A percentile compares a stretch with the other conserved stretches of the same genome.
Evolutionary conservation across 2,888 invertebrate genomes (phyloP).

Genomic region (Ochropleura plecta): DNA sequence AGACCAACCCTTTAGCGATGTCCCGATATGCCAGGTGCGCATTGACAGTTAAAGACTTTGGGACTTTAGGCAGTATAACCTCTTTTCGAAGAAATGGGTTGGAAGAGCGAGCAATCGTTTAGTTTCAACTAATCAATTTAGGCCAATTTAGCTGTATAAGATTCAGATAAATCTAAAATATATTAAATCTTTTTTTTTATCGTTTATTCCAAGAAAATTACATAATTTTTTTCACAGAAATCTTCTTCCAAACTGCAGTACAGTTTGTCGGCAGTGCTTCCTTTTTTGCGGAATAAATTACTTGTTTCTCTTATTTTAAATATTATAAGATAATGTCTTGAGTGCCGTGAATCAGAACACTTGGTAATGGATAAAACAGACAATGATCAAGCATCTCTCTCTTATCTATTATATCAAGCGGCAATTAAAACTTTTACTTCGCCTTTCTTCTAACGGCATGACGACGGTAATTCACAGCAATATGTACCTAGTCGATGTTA

Average conservation of each 20-base stretch:
- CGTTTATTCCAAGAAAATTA: too few species aligned
- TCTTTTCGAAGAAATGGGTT: neutral
- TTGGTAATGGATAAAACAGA: constrained; percentile 52
- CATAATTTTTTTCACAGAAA: too few species aligned
- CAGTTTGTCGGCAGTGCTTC: too few species aligned
- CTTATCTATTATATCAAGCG: constrained; percentile 64
- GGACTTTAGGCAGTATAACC: neutral
- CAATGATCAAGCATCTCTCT: constrained; percentile 64
- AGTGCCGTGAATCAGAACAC: constrained; percentile 57
- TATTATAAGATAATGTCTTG: constrained; percentile 22
- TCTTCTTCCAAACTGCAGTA: too few species aligned
- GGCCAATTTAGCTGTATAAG: too few species aligned
- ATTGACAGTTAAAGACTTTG: neutral
- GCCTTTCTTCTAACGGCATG: constrained; percentile 61
- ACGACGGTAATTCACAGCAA: constrained; percentile 37
- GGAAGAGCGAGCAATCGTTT: neutral
- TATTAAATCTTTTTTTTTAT: too few species aligned
- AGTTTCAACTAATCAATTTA: neutral
- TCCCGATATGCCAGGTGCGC: too few species aligned
- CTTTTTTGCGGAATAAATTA: neutral
- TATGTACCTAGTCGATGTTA: constrained; percentile 18
- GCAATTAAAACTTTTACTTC: constrained; percentile 77
- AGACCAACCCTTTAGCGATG: too few species aligned
- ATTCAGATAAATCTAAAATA: too few species aligned
- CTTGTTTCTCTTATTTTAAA: neutral